Base-by-base conservation (phyloP, 2,113 vertebrate species). In the Nycticebus coucang region DNA sequence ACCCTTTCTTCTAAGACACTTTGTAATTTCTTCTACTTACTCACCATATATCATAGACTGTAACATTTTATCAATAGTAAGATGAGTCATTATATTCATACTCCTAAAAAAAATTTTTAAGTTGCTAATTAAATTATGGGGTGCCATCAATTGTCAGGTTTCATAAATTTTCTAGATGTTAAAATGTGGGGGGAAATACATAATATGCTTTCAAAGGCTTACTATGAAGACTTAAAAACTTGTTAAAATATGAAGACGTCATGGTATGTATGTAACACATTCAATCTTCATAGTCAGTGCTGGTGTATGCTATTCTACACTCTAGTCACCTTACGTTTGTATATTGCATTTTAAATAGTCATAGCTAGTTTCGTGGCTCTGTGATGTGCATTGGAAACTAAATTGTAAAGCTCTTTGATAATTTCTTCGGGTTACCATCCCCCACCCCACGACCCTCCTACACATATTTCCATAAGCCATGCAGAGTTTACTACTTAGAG, bases 31-130 rank as follows among this genome's bases (percentile, higher is more conserved):
- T 88, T 89, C 59, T 64, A 33, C 14, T 68, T 86, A 55, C 4
- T 93, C 96, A 97, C 79, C 86, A 62, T 60, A 95, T 87, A 71
- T 81, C 55, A 69, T 57, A 93, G 82, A 95, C 80, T 97, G 91
- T 87, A 94, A 77, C 30, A 78, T 37, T 71, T n/a, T 33, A 77
- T 5, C 1, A 28, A 50, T 18, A 64, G 35, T 62, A 85, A 92
- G 57, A 88, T 55, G 50, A 89, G 45, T 85, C 45, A 88, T 64
- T 87, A 90, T 94, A 91, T 95, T 84, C 84, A 17, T 50, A 87
- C 35, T 6, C 93, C 7, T 53, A 93, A 83, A 59, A 78, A 87
- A 93, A 81, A 60, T 2, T 60, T 60, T 60, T 60, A 74, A 18
- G 11, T 55, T 60, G 62, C 10, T 53, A 77, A 75, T 79, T 82